phyloP scores from a whole-genome alignment of 2,797 vertebrate genomes.

The Iguana delicatissima region DNA sequence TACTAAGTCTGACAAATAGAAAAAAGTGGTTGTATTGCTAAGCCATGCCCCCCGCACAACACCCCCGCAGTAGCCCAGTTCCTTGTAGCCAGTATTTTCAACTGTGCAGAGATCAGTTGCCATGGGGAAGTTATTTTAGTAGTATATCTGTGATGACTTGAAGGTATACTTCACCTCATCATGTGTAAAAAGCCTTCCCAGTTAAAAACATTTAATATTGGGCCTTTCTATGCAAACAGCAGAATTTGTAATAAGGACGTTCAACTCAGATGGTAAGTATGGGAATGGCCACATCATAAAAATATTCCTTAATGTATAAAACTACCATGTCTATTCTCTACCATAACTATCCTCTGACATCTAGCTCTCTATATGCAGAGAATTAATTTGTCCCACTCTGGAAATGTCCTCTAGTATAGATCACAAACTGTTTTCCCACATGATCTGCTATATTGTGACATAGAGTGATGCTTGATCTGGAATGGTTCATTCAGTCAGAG shows the following conservation, averaged over 20 bases:
- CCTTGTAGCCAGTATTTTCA: neutral
- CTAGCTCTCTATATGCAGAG: neutral
- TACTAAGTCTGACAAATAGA: neutral
- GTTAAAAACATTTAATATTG: neutral
- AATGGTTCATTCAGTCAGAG: neutral
- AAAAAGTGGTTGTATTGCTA: neutral
- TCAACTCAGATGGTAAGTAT: neutral
- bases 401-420: neutral
- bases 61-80: neutral
- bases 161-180: neutral
- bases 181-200: neutral
- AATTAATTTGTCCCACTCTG: neutral
- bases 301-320: neutral
- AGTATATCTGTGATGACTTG: neutral
- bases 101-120: neutral
- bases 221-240: neutral
- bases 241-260: neutral
- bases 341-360: neutral
- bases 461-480: neutral
- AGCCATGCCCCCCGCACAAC: neutral
- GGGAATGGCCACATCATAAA: neutral
- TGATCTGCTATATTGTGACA: neutral
- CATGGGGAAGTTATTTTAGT: neutral
- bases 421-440: neutral
- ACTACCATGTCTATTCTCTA: neutral